Evolutionary conservation across 2,797 vertebrate species (phyloP).

Genomic region (Lemur catta): DNA sequence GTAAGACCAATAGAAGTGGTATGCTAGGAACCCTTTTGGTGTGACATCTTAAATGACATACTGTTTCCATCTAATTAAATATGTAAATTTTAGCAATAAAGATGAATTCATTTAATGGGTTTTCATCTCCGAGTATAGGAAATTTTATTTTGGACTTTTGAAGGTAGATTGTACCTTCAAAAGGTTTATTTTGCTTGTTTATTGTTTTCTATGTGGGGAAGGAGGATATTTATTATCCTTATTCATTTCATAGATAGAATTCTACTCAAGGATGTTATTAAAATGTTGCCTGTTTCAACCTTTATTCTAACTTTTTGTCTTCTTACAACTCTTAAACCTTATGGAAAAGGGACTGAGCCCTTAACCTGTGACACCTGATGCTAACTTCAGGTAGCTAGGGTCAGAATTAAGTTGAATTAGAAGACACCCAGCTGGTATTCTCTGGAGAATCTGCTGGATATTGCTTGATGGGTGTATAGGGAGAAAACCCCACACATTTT

Average conservation of each 20-base stretch:
- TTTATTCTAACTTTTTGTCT: not conserved
- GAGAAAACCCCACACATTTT: not conserved
- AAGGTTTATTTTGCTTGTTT: not conserved
- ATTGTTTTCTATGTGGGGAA: constrained; percentile 16
- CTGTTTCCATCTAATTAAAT: constrained; percentile 57
- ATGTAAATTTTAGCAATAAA: constrained; percentile 62
- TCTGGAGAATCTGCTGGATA: not conserved
- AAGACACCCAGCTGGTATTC: not conserved
- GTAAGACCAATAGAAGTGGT: not conserved
- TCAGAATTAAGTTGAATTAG: not conserved
- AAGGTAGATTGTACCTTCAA: not conserved
- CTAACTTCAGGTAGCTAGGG: not conserved
- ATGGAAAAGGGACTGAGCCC: not conserved
- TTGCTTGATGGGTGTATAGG: not conserved
- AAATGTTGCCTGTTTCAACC: constrained; percentile 28
- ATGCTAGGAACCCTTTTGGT: constrained; percentile 46
- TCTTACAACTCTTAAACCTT: not conserved
- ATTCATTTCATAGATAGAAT: constrained; percentile 28
- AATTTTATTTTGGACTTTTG: constrained; percentile 39
- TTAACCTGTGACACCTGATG: not conserved
- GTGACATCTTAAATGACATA: not conserved
- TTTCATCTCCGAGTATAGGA: not conserved
- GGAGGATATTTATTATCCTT: not conserved
- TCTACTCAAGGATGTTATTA: not conserved
- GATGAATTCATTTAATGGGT: not conserved